Base-by-base conservation (phyloP, 2,113 vertebrate genomes). In the Ophthalmolycus amberensis region DNA sequence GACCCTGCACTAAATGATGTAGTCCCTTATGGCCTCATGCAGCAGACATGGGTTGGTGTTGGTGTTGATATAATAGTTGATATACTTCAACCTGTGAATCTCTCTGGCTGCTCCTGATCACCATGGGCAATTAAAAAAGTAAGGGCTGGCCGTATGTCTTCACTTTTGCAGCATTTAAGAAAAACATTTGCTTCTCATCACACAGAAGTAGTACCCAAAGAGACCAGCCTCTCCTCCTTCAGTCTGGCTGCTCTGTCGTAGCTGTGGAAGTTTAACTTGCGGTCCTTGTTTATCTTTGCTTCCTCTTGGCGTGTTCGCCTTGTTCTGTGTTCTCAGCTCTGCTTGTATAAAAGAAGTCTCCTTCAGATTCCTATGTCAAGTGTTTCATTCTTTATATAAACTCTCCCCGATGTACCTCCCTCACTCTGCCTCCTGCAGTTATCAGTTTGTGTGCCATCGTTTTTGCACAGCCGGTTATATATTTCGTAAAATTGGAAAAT, bases 311-410 rank as follows among this genome's bases (percentile, higher is more conserved):
- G 40, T 52, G 77, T 83, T 73, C 32, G 60, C 72, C 72, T 27
- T 63, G 79, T 73, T 76, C 56, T 78, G 40, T 60, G 62, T 69
- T 69, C 80, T 83, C 59, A 38, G 56, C 64, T 80, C 71, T 54
- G 64, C 50, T 71, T 29, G 29, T 29, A 48, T 72, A 10, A 85
- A 86, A 83, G 54, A 70, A n/a, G 65, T 75, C 75, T 84, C 75
- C 32, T 86, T 82, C 82, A 63, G 83, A 71, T 82, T 80, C 62
- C 72, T n/a, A 52, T 87, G 82, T 72, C 50, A 38, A 80, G 79
- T 70, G 71, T 77, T 80, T 74, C 71, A 81, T 75, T 90, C 86
- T 86, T 84, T 86, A 80, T 83, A 86, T 90, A 90, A 83, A 83
- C 54, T 1, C 65, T 74, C 46, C 60, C 70, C 50, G 74, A 54